Conservation (phyloP, 2,888 invertebrate genomes). For the Homarus gammarus region DNA sequence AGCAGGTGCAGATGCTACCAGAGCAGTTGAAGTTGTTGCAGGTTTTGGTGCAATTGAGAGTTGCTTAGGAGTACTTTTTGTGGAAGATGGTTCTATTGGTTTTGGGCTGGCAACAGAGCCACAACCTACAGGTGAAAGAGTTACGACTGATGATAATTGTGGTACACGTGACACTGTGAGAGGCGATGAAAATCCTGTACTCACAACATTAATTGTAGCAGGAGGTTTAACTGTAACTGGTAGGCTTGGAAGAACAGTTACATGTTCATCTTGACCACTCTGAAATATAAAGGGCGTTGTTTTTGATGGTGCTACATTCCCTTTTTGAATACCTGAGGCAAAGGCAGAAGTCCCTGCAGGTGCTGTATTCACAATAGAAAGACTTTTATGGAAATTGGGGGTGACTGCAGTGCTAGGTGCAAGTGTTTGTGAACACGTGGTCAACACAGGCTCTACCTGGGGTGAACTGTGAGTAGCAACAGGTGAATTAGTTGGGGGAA, state of each 20-base stretch:
- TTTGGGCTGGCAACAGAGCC: slow-evolving; percentile 41
- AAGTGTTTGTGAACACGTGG: slow-evolving; percentile 33
- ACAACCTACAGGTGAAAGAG: slow-evolving; percentile 43
- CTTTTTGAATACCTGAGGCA: slow-evolving; percentile 26
- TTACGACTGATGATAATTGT: slow-evolving; percentile 41
- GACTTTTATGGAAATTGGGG: slow-evolving; percentile 4
- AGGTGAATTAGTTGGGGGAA: slow-evolving; percentile 33
- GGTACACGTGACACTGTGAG: slow-evolving; percentile 39
- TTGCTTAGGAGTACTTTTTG: slow-evolving; percentile 66
- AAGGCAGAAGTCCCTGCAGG: slow-evolving; percentile 9
- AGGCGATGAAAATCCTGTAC: slow-evolving; percentile 39
- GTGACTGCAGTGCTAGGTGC: slow-evolving; percentile 31
- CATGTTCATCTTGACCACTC: slow-evolving; percentile 48
- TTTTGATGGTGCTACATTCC: slow-evolving; percentile 35
- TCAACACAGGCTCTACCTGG: slow-evolving; percentile 38
- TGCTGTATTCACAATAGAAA: slow-evolving; percentile 22
- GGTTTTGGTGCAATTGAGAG: slow-evolving; percentile 75
- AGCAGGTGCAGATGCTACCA: slow-evolving; percentile 25
- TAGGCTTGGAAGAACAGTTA: slow-evolving; percentile 47
- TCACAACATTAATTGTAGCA: slow-evolving; percentile 41
- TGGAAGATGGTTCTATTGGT: slow-evolving; percentile 42
- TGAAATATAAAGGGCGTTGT: slow-evolving; percentile 26
- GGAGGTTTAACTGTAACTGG: slow-evolving; percentile 56
- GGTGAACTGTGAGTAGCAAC: slow-evolving; percentile 8
- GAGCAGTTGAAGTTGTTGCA: slow-evolving; percentile 24